Percentiles rank a stretch among this genome's conserved stretches.
phyloP scores from a whole-genome alignment of 2,113 vertebrate species.

The Eptatretus burgeri region DNA sequence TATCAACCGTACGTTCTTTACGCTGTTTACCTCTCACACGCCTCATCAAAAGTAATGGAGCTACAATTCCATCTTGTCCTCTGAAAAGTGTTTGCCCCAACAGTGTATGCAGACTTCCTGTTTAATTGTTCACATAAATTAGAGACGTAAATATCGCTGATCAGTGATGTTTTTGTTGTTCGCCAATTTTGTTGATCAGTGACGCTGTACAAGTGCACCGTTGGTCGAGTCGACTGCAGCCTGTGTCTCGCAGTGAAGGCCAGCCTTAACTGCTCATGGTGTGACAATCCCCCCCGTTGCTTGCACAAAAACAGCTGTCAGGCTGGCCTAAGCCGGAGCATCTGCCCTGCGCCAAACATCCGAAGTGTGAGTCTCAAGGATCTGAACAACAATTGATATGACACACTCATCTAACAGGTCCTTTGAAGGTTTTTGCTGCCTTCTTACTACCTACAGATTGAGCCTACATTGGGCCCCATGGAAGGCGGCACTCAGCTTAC shows the following conservation, averaged over 20 bases:
- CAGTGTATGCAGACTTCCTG: too few relatives aligned
- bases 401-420: neutral
- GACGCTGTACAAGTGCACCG: slow-evolving; percentile 68
- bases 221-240: slow-evolving; percentile 65
- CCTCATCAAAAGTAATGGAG: too few relatives aligned
- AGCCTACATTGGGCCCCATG: slow-evolving; percentile 50
- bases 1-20: too few relatives aligned
- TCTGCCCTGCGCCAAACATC: slow-evolving; percentile 5
- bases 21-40: too few relatives aligned
- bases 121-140: too few relatives aligned
- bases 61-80: too few relatives aligned
- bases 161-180: too few relatives aligned
- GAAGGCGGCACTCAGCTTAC: slow-evolving; percentile 62
- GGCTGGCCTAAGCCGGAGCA: neutral
- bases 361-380: slow-evolving; percentile 1
- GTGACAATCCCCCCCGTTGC: slow-evolving; percentile 28
- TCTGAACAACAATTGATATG: neutral
- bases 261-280: slow-evolving; percentile 72
- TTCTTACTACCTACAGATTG: slow-evolving; percentile 25
- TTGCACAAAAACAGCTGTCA: slow-evolving; percentile 36
- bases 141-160: too few relatives aligned
- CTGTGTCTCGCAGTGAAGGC: slow-evolving; percentile 49
- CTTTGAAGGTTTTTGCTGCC: neutral
- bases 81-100: too few relatives aligned
- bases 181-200: slow-evolving; percentile 18